phyloP scores from a whole-genome alignment of 2,797 vertebrate species.

The Rousettus madagascariensis region DNA sequence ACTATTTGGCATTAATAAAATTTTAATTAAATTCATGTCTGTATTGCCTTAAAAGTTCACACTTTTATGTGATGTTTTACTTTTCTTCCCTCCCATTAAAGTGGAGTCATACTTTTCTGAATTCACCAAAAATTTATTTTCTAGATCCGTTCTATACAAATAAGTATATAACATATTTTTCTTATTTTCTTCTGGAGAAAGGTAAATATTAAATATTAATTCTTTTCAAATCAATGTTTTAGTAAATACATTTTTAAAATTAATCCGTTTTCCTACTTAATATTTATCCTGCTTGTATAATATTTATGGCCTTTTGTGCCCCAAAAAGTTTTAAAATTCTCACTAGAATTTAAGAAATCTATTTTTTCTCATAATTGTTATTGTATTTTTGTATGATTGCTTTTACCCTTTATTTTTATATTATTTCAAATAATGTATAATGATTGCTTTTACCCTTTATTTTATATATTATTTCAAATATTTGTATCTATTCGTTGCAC shows the following conservation, averaged over 20 bases:
- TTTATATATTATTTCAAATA: neutral
- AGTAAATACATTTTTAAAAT: neutral
- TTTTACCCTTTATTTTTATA: neutral
- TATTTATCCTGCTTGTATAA: neutral
- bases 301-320: neutral
- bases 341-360: neutral
- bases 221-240: neutral
- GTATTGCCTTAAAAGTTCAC: neutral
- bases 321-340: neutral
- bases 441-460: neutral
- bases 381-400: neutral
- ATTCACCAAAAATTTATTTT: neutral
- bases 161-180: neutral
- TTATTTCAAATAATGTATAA: neutral
- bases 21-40: neutral
- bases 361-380: neutral
- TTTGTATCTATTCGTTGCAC: neutral
- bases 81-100: neutral
- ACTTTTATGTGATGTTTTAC: neutral
- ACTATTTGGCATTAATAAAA: neutral
- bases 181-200: neutral
- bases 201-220: neutral
- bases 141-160: neutral
- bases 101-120: neutral
- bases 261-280: neutral